Evolutionary conservation across 2,113 vertebrate genomes (phyloP), one percentile per base, ranked within the genome.

Genomic region (Candoia aspera): DNA sequence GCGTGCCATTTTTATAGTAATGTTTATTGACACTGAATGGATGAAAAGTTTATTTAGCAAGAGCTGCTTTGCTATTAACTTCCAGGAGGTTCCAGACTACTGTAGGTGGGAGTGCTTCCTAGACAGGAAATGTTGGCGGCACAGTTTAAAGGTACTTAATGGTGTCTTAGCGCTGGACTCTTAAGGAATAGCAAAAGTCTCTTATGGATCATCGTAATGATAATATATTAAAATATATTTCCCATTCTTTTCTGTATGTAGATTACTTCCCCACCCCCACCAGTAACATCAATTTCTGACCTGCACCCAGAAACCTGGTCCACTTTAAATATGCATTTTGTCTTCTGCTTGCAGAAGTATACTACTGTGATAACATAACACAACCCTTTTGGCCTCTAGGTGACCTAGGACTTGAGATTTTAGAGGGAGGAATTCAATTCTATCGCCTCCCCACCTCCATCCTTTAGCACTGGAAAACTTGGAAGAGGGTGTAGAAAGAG

Each of bases 1-100:
- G 98, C 97, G 97, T 97, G 97, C 97, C 97, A 97, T 98, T 98
- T 98, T 98, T 98, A 98, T 98, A 96, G 97, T 97, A 97, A 98
- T 96, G 97, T 97, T 97, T 97, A 97, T 98, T 98, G 98, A 97
- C 96, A 97, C 97, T 98, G 98, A 98, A 98, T 98, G 97, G 97
- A 97, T 46, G 97, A 96, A 98, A 98, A 97, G 96, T 98, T 98
- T 98, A 97, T 98, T 98, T 98, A 98, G 98, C 96, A 53, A 68
- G 97, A 97, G 96, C 97, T 94, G 94, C 94, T 96, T 97, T 97
- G 97, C 97, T 98, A 98, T 98, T 98, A 98, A 98, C 97, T 97
- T 98, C 97, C 97, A 97, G 98, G 97, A 97, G 96, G 96, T 97
- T 97, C 95, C 95, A 97, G 96, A 97, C 96, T 97, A 97, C 96